These are phyloP conservation scores for Illadopsis cleaveri DNA, from an alignment of 2,113 vertebrate genomes.

Conservation along the genomic window DNA sequence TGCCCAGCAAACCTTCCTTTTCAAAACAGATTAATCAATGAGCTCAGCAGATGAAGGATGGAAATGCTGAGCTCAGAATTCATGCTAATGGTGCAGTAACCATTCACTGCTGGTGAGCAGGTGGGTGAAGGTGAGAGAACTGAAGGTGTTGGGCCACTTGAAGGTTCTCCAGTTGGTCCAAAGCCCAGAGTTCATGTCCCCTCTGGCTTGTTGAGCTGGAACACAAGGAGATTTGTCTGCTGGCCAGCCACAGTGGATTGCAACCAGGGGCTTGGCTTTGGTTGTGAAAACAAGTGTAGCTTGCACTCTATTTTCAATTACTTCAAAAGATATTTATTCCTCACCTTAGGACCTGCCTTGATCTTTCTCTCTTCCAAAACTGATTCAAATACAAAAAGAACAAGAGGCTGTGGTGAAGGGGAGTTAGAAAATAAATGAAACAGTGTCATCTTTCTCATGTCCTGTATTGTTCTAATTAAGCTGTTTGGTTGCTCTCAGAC, in stretches of 20 bases:
- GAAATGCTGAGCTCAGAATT: not conserved
- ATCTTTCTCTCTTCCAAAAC: not conserved
- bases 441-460: not conserved
- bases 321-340: not conserved
- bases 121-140: not conserved
- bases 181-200: not conserved
- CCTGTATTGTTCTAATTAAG: not conserved
- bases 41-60: not conserved
- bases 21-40: fast-evolving
- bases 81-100: not conserved
- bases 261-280: not conserved
- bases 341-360: not conserved
- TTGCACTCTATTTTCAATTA: not conserved
- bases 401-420: not conserved
- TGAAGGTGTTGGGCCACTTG: not conserved
- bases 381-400: not conserved
- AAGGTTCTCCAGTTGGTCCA: not conserved
- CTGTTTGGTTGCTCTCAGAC: not conserved
- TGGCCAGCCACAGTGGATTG: not conserved
- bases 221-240: not conserved
- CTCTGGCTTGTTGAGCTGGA: not conserved
- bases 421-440: not conserved
- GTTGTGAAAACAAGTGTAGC: not conserved
- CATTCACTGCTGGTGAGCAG: not conserved
- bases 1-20: not conserved